Evolutionary conservation across 2,888 invertebrate genomes (phyloP).

Genomic region (Bembecia ichneumoniformis): DNA sequence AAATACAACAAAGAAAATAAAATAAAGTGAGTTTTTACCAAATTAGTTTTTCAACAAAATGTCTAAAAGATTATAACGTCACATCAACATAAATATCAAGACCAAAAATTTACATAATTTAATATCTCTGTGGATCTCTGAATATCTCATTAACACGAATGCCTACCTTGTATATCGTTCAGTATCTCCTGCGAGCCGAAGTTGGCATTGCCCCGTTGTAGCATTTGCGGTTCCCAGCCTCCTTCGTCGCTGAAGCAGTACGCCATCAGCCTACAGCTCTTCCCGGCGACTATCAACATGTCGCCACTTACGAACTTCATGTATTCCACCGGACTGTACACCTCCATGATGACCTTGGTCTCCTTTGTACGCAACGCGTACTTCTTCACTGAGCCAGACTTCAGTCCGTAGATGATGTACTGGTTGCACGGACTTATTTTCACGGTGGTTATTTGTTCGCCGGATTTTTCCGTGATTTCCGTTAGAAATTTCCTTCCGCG

Average conservation of each 20-base stretch:
- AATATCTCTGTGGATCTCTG: background rate
- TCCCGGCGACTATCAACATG: conserved; percentile 51
- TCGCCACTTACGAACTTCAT: conserved; percentile 44
- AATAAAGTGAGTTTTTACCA: no score
- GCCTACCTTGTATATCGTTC: conserved; percentile 50
- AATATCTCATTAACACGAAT: background rate
- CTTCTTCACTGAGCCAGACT: conserved; percentile 51
- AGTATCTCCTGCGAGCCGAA: conserved; percentile 63
- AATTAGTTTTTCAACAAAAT: no score
- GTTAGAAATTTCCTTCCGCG: conserved; percentile 53
- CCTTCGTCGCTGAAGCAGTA: conserved; percentile 32
- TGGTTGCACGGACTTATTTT: conserved; percentile 65
- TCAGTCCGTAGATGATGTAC: conserved; percentile 61
- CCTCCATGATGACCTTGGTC: conserved; percentile 41
- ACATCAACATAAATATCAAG: no score
- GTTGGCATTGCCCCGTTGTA: conserved; percentile 45
- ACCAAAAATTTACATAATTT: conserved; percentile 6
- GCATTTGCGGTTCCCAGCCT: conserved; percentile 49
- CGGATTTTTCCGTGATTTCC: conserved; percentile 48
- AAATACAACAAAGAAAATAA: no score
- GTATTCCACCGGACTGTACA: conserved; percentile 52
- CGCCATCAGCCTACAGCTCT: conserved; percentile 55
- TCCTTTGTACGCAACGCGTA: conserved; percentile 51
- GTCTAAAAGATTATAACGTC: no score
- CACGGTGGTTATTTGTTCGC: conserved; percentile 57